A percentile compares a stretch with the other conserved stretches of the same genome.
phyloP scores from a whole-genome alignment of 2,888 invertebrate species.

The Heliconius cydno region DNA sequence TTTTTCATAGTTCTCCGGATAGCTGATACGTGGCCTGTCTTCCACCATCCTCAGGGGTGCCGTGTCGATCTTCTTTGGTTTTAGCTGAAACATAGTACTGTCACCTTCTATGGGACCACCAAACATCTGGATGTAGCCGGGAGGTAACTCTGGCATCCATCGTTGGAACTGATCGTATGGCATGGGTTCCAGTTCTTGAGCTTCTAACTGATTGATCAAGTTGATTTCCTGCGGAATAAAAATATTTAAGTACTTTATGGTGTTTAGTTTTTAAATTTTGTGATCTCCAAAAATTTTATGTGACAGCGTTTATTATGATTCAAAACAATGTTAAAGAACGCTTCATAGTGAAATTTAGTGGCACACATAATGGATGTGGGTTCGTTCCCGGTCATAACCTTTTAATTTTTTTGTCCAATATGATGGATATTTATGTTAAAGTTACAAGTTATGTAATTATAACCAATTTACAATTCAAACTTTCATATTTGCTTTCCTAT shows the following conservation, averaged over 20 bases:
- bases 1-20: background rate
- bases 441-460: no score
- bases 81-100: conserved; percentile 1
- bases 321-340: no score
- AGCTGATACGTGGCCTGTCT: no score
- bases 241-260: background rate
- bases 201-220: conserved; percentile 34
- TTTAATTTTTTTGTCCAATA: no score
- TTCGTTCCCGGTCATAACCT: no score
- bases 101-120: background rate
- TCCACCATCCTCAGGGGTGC: background rate
- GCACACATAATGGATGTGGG: no score
- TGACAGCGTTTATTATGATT: background rate
- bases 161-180: conserved; percentile 27
- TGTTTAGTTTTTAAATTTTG: background rate
- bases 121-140: conserved; percentile 17
- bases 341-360: no score
- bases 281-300: background rate
- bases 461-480: no score
- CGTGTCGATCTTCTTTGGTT: conserved; percentile 3
- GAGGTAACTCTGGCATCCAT: conserved; percentile 29
- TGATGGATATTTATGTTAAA: no score
- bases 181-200: conserved; percentile 12
- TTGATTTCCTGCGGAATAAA: conserved; percentile 37
- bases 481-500: no score